phyloP scores from a whole-genome alignment of 2,113 vertebrate species.

The Amia ocellicauda region DNA sequence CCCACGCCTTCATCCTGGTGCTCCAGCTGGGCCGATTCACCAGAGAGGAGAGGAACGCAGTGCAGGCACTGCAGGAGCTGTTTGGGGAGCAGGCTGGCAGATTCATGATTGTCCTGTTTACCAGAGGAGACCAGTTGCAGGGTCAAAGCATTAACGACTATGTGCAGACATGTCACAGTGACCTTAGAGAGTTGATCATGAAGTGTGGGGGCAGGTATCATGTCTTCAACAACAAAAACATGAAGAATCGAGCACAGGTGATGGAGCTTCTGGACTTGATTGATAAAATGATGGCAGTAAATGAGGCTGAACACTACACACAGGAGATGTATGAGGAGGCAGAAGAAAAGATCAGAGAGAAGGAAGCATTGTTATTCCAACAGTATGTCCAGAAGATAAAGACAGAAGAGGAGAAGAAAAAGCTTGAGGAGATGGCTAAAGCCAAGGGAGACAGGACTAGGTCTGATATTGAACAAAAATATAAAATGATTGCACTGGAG shows the following conservation, averaged over 20 bases:
- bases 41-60: not conserved
- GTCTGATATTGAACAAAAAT: too few relatives aligned
- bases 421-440: too few relatives aligned
- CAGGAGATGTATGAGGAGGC: slow-evolving; percentile 13
- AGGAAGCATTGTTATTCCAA: too few relatives aligned
- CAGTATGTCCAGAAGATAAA: too few relatives aligned
- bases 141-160: not conserved
- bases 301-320: slow-evolving; percentile 1
- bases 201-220: not conserved
- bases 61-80: not conserved
- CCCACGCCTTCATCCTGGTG: not conserved
- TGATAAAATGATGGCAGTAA: not conserved
- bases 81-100: not conserved
- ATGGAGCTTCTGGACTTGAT: not conserved
- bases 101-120: not conserved
- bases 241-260: not conserved
- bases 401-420: too few relatives aligned
- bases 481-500: too few relatives aligned
- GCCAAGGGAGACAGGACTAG: too few relatives aligned
- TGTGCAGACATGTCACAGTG: not conserved
- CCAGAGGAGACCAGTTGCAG: not conserved
- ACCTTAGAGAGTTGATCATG: too few relatives aligned
- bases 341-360: not conserved
- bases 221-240: slow-evolving; percentile 3
- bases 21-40: not conserved